Conservation (phyloP, 2,888 invertebrate species). For the Caenorhabditis sp. region DNA sequence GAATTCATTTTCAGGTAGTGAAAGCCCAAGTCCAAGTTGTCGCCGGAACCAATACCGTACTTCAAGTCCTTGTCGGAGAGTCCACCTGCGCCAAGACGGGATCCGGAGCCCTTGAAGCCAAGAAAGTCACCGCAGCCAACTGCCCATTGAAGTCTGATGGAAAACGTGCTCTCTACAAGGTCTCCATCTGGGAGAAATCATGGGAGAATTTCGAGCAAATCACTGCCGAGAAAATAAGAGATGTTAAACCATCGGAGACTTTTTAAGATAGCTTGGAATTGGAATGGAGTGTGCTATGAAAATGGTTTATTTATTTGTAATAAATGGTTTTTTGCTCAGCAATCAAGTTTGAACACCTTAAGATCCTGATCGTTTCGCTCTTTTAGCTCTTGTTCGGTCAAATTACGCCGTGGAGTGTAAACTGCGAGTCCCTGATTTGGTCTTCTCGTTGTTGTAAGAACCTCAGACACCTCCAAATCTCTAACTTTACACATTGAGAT, state of each 20-base stretch:
- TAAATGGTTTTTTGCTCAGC: not conserved
- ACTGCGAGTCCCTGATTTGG: no score
- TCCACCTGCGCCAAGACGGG: constrained; percentile 62
- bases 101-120: constrained; percentile 4
- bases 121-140: constrained; percentile 56
- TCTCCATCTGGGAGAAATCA: constrained; percentile 73
- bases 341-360: not conserved
- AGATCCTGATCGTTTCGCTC: no score
- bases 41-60: constrained; percentile 65
- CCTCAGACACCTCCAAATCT: no score
- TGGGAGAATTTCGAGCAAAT: constrained; percentile 75
- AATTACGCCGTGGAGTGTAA: no score
- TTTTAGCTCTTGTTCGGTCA: no score
- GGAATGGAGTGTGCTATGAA: not conserved
- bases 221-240: constrained; percentile 67
- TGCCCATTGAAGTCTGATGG: constrained; percentile 65
- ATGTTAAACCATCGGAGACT: constrained; percentile 57
- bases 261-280: constrained; percentile 39
- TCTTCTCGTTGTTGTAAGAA: no score
- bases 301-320: not conserved
- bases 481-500: no score
- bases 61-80: constrained; percentile 72
- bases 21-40: constrained; percentile 73
- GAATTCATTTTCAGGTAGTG: constrained; percentile 61
- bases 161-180: constrained; percentile 65